Percentiles rank a stretch among this genome's conserved stretches.
Evolutionary conservation across 1,140 invertebrate genomes (phyloP).

Genomic region (Aporrectodea caliginosa): DNA sequence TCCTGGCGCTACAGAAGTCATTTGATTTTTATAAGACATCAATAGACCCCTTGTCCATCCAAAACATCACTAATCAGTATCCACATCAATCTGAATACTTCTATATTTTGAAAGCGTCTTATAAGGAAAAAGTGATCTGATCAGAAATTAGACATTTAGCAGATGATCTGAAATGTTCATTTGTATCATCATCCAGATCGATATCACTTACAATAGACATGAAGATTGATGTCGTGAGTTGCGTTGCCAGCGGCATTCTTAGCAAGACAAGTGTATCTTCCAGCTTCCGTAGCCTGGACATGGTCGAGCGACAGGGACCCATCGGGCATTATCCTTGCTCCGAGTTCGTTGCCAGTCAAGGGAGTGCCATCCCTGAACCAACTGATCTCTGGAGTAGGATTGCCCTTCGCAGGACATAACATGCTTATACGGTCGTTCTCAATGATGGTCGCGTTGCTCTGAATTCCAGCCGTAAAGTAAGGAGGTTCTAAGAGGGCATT

Average conservation of each 20-base stretch:
- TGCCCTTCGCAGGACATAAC: constrained; percentile 55
- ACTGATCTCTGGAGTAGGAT: constrained; percentile 54
- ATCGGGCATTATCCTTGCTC: constrained; percentile 11
- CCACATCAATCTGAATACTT: no score
- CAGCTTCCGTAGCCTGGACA: constrained; percentile 39
- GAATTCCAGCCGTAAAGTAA: neutral
- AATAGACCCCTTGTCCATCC: no score
- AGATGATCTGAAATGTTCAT: no score
- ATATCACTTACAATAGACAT: constrained; percentile 55
- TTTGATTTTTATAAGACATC: no score
- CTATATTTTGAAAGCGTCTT: no score
- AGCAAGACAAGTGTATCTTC: constrained; percentile 58
- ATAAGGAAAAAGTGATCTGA: no score
- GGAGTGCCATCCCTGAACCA: constrained; percentile 55
- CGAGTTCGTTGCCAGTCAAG: constrained; percentile 26
- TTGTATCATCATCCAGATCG: no score
- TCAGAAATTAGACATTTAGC: no score
- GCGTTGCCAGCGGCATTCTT: constrained; percentile 58
- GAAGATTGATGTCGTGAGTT: constrained; percentile 55
- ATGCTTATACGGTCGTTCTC: constrained; percentile 45
- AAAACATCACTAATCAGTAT: no score
- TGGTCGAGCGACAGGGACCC: constrained; percentile 28
- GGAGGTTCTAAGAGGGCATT: neutral
- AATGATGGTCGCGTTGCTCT: constrained; percentile 39
- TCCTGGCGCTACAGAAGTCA: no score